Evolutionary conservation across 2,113 vertebrate species (phyloP).

Genomic region (Pomatorhinus ruficollis): DNA sequence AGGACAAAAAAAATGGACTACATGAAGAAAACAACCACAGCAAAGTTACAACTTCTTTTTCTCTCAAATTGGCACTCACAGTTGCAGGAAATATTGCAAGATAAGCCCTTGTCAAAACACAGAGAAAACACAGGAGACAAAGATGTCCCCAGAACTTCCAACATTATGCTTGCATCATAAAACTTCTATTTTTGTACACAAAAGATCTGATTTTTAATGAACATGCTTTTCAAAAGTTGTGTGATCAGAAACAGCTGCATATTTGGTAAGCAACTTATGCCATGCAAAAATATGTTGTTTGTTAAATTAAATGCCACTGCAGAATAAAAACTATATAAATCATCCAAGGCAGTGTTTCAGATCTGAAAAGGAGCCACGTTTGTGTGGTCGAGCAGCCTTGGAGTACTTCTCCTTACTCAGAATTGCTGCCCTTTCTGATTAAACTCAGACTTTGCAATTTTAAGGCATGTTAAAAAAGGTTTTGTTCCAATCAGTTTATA

Average conservation of each 20-base stretch:
- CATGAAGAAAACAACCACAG: background rate
- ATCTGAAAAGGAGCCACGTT: background rate
- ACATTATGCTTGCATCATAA: background rate
- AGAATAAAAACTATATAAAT: background rate
- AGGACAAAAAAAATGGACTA: background rate
- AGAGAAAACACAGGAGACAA: background rate
- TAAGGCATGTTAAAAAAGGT: background rate
- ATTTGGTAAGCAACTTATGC: background rate
- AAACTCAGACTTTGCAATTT: background rate
- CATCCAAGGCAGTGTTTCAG: background rate
- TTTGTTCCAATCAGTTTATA: background rate
- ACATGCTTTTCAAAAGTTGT: background rate
- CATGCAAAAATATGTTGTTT: background rate
- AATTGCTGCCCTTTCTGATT: background rate
- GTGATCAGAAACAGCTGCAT: background rate
- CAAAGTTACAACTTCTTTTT: background rate
- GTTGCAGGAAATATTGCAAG: conserved; percentile 9
- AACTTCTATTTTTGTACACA: background rate
- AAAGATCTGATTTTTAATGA: background rate
- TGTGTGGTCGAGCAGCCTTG: fast-evolving
- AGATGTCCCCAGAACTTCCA: background rate
- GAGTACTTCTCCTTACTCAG: background rate
- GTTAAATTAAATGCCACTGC: background rate
- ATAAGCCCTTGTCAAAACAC: background rate
- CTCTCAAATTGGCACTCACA: background rate